These are phyloP conservation scores for Aphidoletes aphidimyza DNA, from an alignment of 2,888 invertebrate species.

Conservation along the genomic window DNA sequence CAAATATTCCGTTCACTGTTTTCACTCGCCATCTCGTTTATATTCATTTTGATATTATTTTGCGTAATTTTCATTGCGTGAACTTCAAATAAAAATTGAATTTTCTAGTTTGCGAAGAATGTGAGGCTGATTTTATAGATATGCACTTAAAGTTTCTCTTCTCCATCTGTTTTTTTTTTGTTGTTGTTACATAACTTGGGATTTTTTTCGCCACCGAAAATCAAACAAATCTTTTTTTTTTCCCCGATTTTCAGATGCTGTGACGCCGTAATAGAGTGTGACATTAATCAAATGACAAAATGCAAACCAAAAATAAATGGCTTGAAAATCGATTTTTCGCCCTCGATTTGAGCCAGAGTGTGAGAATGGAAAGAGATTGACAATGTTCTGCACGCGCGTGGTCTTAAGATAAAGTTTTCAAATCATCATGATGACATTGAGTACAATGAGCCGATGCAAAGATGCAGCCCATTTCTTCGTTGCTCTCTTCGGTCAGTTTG, in stretches of 20 bases:
- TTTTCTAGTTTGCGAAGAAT: too few relatives aligned
- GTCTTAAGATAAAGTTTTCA: conserved; percentile 30
- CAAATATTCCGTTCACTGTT: background rate
- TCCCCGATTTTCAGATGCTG: background rate
- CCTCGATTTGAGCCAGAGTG: background rate
- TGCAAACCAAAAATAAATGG: conserved; percentile 4
- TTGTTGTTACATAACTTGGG: background rate
- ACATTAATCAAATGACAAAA: conserved; percentile 45
- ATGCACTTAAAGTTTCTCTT: too few relatives aligned
- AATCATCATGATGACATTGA: conserved; percentile 26
- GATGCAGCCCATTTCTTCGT: background rate
- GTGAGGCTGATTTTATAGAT: too few relatives aligned
- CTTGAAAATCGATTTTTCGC: conserved; percentile 17
- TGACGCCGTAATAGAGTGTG: background rate
- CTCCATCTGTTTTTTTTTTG: too few relatives aligned
- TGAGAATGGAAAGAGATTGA: too few relatives aligned
- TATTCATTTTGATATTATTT: background rate
- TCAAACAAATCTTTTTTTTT: conserved; percentile 25
- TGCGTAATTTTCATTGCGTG: conserved; percentile 4
- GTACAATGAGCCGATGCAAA: conserved; percentile 17
- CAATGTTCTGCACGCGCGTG: background rate
- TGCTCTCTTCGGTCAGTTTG: too few relatives aligned
- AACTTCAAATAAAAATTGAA: background rate
- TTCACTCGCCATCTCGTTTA: background rate
- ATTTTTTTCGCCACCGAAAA: background rate